Percentiles rank a stretch among this genome's conserved stretches.
phyloP scores from a whole-genome alignment of 2,797 vertebrate species.

The Syngnathus acus region DNA sequence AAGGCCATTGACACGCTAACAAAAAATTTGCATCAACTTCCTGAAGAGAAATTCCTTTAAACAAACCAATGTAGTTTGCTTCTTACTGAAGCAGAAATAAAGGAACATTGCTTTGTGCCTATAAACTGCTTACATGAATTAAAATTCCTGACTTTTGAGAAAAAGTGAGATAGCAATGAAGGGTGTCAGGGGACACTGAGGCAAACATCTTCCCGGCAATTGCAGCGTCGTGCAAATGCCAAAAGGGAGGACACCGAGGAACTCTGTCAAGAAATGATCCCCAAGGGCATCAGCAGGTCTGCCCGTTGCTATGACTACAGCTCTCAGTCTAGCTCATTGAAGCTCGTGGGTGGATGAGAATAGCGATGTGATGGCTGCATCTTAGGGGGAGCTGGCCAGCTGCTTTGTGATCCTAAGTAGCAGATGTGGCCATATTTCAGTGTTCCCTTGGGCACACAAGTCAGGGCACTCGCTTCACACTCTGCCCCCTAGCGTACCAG shows the following conservation, averaged over 20 bases:
- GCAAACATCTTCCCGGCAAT: constrained; percentile 50
- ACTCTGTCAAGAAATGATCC: constrained; percentile 65
- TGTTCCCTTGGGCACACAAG: constrained; percentile 20
- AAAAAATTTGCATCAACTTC: too few relatives aligned
- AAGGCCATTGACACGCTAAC: too few relatives aligned
- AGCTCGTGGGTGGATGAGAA: constrained; percentile 48
- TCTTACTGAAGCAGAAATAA: background rate
- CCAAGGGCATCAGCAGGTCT: constrained; percentile 59
- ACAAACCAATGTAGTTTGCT: background rate
- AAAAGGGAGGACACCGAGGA: constrained; percentile 54
- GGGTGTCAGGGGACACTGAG: constrained; percentile 26
- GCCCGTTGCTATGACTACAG: constrained; percentile 68
- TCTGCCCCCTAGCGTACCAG: constrained; percentile 7
- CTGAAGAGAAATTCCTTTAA: too few relatives aligned
- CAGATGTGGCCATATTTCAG: constrained; percentile 5
- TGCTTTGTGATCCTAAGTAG: constrained; percentile 12
- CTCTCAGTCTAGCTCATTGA: constrained; percentile 29
- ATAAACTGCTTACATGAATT: constrained; percentile 6
- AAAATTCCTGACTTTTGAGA: constrained; percentile 27
- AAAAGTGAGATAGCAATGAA: constrained; percentile 21
- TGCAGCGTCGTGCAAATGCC: constrained; percentile 51
- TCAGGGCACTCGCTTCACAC: constrained; percentile 33
- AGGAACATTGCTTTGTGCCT: background rate
- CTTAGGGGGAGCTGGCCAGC: constrained; percentile 25
- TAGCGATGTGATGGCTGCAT: constrained; percentile 11